Percentiles rank a stretch among this genome's conserved stretches.
phyloP scores from a whole-genome alignment of 2,797 vertebrate species.

The Phataginus tricuspis region DNA sequence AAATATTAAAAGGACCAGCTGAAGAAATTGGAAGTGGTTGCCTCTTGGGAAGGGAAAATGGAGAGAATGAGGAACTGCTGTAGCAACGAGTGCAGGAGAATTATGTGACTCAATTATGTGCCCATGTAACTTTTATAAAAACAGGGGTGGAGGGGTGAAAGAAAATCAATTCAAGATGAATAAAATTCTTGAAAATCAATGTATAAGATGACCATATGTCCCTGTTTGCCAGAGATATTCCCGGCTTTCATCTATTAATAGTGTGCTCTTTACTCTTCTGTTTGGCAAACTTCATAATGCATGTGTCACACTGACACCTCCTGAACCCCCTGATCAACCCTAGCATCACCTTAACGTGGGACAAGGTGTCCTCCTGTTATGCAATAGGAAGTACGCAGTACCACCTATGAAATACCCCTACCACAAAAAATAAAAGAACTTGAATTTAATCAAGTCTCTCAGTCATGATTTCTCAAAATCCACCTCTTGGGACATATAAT shows the following conservation, averaged over 20 bases:
- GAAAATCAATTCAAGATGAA: constrained; percentile 22
- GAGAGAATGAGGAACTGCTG: not conserved
- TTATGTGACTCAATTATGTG: not conserved
- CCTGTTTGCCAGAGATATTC: not conserved
- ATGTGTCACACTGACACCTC: not conserved
- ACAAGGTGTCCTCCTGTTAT: not conserved
- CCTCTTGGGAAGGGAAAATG: not conserved
- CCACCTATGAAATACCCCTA: not conserved
- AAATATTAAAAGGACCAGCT: constrained; percentile 33
- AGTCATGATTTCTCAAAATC: not conserved
- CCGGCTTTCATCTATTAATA: not conserved
- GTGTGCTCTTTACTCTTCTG: not conserved
- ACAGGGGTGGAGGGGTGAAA: not conserved
- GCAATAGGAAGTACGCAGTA: not conserved
- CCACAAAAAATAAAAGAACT: not conserved
- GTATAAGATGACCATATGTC: not conserved
- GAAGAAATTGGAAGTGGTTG: not conserved
- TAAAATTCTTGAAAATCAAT: constrained; percentile 20
- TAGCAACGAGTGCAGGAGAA: not conserved
- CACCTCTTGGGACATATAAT: not conserved
- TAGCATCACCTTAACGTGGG: not conserved
- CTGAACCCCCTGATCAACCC: not conserved
- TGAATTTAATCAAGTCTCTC: not conserved
- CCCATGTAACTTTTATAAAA: constrained; percentile 22
- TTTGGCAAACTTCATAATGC: not conserved